Evolutionary conservation across 1,140 invertebrate genomes (phyloP).

Genomic region (Musca vetustissima): DNA sequence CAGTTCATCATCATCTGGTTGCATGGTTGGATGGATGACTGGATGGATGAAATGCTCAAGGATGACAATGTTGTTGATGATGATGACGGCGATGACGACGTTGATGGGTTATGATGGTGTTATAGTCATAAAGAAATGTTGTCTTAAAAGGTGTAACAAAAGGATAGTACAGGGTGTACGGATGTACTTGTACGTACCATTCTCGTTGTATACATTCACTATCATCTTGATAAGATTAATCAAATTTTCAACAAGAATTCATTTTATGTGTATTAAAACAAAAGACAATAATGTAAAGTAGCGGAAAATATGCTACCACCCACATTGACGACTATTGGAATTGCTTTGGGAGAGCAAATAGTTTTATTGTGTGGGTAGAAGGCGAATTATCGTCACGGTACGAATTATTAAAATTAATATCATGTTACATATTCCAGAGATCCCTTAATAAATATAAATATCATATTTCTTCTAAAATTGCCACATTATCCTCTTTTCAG

Average conservation of each 20-base stretch:
- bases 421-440: too few species aligned
- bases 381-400: too few species aligned
- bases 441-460: too few species aligned
- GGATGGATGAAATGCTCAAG: neutral
- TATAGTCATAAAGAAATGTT: neutral
- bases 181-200: neutral
- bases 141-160: neutral
- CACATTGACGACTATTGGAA: neutral
- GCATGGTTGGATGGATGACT: neutral
- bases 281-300: neutral
- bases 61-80: neutral
- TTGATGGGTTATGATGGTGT: neutral
- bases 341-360: too few species aligned
- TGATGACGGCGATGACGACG: neutral
- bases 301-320: constrained; percentile 8
- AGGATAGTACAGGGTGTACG: neutral
- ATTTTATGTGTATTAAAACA: constrained; percentile 24
- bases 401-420: too few species aligned
- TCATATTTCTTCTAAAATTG: too few species aligned
- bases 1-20: too few species aligned
- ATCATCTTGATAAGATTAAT: constrained; percentile 55
- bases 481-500: too few species aligned
- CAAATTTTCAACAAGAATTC: constrained; percentile 54
- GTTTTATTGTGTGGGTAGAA: too few species aligned
- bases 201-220: neutral